Base-by-base conservation (phyloP, 2,113 vertebrate genomes). In the Odobenus rosmarus region DNA sequence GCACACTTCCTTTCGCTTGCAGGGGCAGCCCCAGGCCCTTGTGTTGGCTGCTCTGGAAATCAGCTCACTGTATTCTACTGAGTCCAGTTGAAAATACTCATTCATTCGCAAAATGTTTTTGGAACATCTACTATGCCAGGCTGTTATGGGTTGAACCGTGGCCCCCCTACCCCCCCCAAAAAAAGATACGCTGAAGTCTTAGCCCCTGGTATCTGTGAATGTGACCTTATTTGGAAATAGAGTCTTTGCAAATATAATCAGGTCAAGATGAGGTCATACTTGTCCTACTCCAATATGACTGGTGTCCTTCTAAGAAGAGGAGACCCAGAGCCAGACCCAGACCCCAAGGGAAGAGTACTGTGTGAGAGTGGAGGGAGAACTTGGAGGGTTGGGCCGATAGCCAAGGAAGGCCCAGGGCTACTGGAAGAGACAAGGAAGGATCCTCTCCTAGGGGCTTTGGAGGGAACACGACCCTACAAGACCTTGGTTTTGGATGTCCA, bases 181-280 rank as follows among this genome's bases (percentile, higher is more conserved):
- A 72, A 82, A 95, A 53, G 57, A 53, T 81, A 80, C 53, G 53
- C 33, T 19, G 31, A 96, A 87, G 51, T 49, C 42, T 61, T 72
- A 64, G 49, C 31, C 46, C 59, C 15, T 57, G 24, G 42, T 53
- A 31, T 26, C n/a, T 61, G 39, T 82, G 67, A 90, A 33, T 4
- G 12, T 88, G 36, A 42, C 28, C 15, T 93, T 92, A 33, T 96
- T 90, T 74, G 64, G 24, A 89, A 83, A 51, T 46, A 83, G 28
- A 31, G 28, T 82, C 36, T 89, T 89, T 81, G 67, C 46, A 84
- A 83, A 91, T 74, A 18, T 46, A 64, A 94, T 95, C 51, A 92
- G 85, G 24, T 88, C 51, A 87, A 90, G n/a, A 88, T 61, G 26
- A 82, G 57, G 72, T 88, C 57, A 69, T 6, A 13, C 23, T 74